phyloP scores from a whole-genome alignment of 2,797 vertebrate genomes.

The Sciurus carolinensis region DNA sequence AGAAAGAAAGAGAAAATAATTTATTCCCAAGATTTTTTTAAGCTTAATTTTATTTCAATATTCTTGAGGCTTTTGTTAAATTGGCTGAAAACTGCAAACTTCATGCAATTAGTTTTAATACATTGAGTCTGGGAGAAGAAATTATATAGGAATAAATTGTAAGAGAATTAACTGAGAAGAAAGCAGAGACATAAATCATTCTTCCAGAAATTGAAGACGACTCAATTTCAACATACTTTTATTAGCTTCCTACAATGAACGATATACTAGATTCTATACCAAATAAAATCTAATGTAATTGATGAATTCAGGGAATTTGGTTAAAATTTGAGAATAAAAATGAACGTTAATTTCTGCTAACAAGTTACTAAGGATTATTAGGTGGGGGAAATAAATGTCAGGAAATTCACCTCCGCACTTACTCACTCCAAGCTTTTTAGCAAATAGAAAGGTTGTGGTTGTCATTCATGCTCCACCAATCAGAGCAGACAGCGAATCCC shows the following conservation, averaged over 20 bases:
- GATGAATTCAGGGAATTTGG: neutral
- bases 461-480: neutral
- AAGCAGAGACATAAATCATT: neutral
- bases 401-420: neutral
- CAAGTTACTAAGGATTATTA: neutral
- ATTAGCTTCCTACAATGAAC: neutral
- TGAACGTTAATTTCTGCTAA: neutral
- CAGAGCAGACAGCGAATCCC: neutral
- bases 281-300: neutral
- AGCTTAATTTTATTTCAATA: neutral
- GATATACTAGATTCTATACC: neutral
- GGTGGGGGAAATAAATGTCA: neutral
- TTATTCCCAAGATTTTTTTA: neutral
- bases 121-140: neutral
- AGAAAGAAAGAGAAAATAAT: neutral
- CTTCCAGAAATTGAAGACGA: neutral
- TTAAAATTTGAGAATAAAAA: conserved; percentile 6
- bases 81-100: neutral
- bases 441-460: neutral
- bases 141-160: neutral
- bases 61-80: neutral
- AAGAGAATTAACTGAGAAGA: neutral
- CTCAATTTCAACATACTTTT: neutral
- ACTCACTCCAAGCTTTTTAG: neutral
- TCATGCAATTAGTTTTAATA: neutral